Evolutionary conservation across 2,888 invertebrate species (phyloP), one percentile per base, ranked within the genome.

Genomic region (Stenodera caucasica): DNA sequence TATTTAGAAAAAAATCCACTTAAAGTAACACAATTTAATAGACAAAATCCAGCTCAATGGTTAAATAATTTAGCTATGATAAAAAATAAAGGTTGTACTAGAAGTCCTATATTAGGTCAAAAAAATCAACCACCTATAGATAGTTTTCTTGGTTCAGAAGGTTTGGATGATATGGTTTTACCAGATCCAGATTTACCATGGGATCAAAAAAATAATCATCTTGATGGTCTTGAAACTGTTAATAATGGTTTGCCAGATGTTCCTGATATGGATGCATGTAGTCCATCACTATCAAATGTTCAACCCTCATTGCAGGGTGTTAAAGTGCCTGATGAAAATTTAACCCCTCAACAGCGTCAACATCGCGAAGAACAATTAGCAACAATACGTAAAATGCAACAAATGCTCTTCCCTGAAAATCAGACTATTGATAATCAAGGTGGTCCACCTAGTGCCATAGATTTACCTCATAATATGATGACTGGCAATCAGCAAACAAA

Each of bases 291-390:
- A 61, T 69, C 73, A 68, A 81, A 80, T 72, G 81, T 85, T 70
- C 86, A 86, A 71, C 86, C 86, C 75, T 87, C 87, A 23, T 77
- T 88, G 67, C 87, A 87, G 80, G 88, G 84, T 68, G 92, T 94
- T 51, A 94, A 96, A 86, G 92, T 96, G 75, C 95, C 95, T 70
- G 95, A 95, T 81, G 97, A 97, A 82, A 96, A 96, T 81, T 83
- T 98, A 72, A 98, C 98, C 56, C 96, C 97, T 33, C 95, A 97
- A 78, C 97, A 98, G 79, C 86, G 95, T 57, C 94, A 95, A 66
- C 94, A 96, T 78, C 86, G 98, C 62, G 96, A 96, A 81, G 94
- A 94, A 75, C 93, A 96, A 75, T 82, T 98, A 53, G 96, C 96
- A 5, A 94, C 92, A 62, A 85, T 98, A 65, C 82, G 91, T 65